Evolutionary conservation across 2,113 vertebrate genomes (phyloP), one percentile per base, ranked within the genome.

Genomic region (Tonatia bakeri): DNA sequence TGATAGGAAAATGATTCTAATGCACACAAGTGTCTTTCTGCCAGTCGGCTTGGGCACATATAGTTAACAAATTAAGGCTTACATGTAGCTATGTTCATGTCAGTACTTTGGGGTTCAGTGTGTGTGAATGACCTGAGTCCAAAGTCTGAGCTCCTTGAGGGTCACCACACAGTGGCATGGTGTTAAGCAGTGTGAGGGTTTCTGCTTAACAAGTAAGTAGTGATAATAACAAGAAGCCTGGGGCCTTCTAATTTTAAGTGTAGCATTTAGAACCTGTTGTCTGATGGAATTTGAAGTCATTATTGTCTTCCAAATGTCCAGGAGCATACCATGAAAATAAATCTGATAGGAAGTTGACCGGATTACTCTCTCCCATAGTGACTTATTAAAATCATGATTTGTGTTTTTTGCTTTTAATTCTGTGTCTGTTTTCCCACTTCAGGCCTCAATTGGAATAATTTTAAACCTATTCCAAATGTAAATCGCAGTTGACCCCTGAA

Each of bases 321-420:
- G 2, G 2, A 83, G 77, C 38, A 20, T 85, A 65, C 69, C 54
- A 38, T 95, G 73, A 83, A 93, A 75, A 82, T 28, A 80, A 80
- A 52, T 86, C 69, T 67, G 73, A 50, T 93, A 26, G 75, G 67
- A 84, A 64, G 54, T 92, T 93, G 89, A 45, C 79, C 22, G 13
- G 59, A 76, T 77, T 45, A 20, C 43, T 80, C 77, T 89, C 94
- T 77, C 73, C 86, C 64, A 20, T 7, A 20, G 69, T 96, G 94
- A 79, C 83, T 94, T 96, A 65, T 56, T 96, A 87, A 82, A 94
- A 31, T 16, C 24, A 43, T 75, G 79, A 79, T 90, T 79, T 64
- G 9, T 47, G 73, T 22, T 81, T 94, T 70, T 64, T 82, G 90
- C 38, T 59, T 76, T 64, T 61, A 7, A 26, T 33, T 56, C 64